phyloP scores from a whole-genome alignment of 2,888 invertebrate species.

The Acleris sparsana region DNA sequence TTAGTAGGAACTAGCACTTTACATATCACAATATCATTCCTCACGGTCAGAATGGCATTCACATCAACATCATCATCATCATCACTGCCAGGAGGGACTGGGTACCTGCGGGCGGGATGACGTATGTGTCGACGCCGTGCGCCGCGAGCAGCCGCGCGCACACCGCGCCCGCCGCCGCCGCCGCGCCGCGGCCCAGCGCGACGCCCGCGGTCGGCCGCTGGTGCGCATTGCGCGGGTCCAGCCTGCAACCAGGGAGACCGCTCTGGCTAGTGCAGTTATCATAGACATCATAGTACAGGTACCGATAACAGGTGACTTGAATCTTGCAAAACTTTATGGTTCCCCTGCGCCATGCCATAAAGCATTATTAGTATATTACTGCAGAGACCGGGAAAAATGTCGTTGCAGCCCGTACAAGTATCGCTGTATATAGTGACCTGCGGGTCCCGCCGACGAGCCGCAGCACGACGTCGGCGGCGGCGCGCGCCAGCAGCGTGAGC shows the following conservation, averaged over 20 bases:
- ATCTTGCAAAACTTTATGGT: too few relatives aligned
- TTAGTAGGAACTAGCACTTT: too few relatives aligned
- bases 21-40: too few relatives aligned
- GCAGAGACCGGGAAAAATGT: too few relatives aligned
- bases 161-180: constrained; percentile 82
- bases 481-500: constrained; percentile 91
- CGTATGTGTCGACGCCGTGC: constrained; percentile 85
- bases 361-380: too few relatives aligned
- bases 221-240: neutral
- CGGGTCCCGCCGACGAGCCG: constrained; percentile 57
- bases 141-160: constrained; percentile 91
- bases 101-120: constrained; percentile 3
- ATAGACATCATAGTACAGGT: too few relatives aligned
- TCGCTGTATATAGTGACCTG: constrained; percentile 1
- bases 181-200: constrained; percentile 87
- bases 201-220: constrained; percentile 90
- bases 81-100: constrained; percentile 70
- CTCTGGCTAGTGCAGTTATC: too few relatives aligned
- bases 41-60: too few relatives aligned
- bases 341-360: too few relatives aligned
- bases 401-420: too few relatives aligned
- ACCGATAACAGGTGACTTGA: too few relatives aligned
- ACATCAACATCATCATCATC: too few relatives aligned
- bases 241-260: neutral
- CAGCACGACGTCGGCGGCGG: constrained; percentile 92